Evolutionary conservation across 2,797 vertebrate species (phyloP), one percentile per base, ranked within the genome.

Genomic region (Sternarchorhynchus goeldii): DNA sequence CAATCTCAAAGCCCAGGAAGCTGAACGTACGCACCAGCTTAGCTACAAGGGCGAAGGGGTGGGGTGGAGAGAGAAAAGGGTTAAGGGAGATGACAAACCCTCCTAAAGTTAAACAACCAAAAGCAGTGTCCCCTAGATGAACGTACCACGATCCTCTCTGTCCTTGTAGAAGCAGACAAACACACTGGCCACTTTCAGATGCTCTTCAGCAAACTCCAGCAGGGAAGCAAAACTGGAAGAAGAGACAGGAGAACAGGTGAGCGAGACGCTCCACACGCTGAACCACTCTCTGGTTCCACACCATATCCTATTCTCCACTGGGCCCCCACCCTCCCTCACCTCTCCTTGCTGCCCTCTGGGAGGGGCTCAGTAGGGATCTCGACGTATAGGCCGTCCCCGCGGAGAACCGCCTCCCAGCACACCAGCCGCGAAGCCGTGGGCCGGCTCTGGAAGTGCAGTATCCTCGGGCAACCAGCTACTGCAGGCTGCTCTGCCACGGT

Each of bases 1-100:
- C 93, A 87, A 94, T 92, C 93, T 94, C 93, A 91, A 95, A 95
- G 93, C 94, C 94, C 89, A 95, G 91, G 83, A 94, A 95, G 90
- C 93, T 93, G 92, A 95, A 95, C 25, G 93, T 93, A 79, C 94
- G 93, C 86, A 95, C 90, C 83, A 95, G 90, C 87, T 93, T 93
- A 84, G 93, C 94, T 94, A 85, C 0, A 81, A 64, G 64, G 5
- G 50, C 6, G 41, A 20, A 75, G 66, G 29, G 3, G 55, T n/a
- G 6, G 29, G 3, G 55, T n/a, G 6, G 41, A 0, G n/a, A 6
- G 70, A 67, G 0, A 6, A 0, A 1, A 55, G 34, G 29, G 6
- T 14, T 53, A 50, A 5, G 68, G 1, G 41, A 10, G 62, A 59
- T 0, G 0, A n/a, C 17, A 36, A 60, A 56, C 39, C 39, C 2